These are phyloP conservation scores for Danionella cerebrum DNA, from an alignment of 2,113 vertebrate species.

Conservation along the genomic window DNA sequence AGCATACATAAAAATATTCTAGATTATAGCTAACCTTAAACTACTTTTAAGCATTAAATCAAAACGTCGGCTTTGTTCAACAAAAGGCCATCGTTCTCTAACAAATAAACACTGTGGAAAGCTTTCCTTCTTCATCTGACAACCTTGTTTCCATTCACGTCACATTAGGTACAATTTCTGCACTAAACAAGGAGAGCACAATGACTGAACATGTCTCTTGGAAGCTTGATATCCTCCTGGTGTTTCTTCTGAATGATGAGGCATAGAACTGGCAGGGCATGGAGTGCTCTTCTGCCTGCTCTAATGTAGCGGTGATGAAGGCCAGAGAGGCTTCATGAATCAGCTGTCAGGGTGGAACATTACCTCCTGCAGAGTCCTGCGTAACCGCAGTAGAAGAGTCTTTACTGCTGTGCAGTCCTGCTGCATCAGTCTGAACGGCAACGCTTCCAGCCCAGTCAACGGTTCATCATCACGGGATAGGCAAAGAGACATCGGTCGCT, in stretches of 20 bases:
- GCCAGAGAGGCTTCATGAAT: constrained; percentile 3
- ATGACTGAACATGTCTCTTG: background rate
- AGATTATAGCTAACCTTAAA: no score
- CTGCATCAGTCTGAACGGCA: constrained; percentile 88
- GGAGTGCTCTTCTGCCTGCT: background rate
- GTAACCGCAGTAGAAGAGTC: constrained; percentile 85
- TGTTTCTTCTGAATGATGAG: constrained; percentile 4
- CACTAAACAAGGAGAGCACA: background rate
- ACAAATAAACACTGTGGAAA: background rate
- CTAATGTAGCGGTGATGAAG: constrained; percentile 1
- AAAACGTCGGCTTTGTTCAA: no score
- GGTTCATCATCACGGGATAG: constrained; percentile 71
- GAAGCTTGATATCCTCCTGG: background rate
- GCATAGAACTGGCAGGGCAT: constrained; percentile 4
- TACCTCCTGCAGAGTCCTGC: constrained; percentile 94
- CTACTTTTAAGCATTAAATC: no score
- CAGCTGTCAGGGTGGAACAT: constrained; percentile 23
- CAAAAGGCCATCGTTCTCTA: no score
- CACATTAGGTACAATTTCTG: background rate
- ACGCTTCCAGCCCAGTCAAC: constrained; percentile 72
- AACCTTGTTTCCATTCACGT: background rate
- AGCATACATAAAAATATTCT: no score
- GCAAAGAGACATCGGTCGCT: constrained; percentile 51
- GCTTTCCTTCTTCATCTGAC: background rate
- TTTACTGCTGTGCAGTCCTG: constrained; percentile 94